A percentile compares a stretch with the other conserved stretches of the same genome.
Conservation (phyloP, 1,140 invertebrate genomes). For the Coenobita brevimanus region DNA sequence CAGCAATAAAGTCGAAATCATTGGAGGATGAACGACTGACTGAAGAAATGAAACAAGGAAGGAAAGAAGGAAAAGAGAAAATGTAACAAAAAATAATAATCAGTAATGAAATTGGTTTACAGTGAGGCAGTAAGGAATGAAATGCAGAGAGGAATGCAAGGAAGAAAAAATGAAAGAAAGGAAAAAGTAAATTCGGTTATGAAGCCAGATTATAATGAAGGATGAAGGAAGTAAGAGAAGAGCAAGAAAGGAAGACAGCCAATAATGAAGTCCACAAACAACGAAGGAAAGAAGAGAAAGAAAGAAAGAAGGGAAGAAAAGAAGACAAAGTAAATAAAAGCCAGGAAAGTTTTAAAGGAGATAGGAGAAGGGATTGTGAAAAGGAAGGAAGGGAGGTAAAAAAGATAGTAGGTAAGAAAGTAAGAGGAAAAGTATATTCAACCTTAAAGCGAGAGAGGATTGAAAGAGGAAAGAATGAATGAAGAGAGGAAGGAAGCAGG, state of each 20-base stretch:
- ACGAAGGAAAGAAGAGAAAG: not conserved
- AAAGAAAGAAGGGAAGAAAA: not conserved
- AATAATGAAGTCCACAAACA: not conserved
- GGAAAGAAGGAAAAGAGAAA: too few relatives aligned
- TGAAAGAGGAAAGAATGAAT: not conserved
- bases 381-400: not conserved
- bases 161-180: not conserved
- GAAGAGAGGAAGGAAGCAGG: not conserved
- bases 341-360: not conserved
- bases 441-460: not conserved
- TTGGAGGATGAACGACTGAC: too few relatives aligned
- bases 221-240: slow-evolving; percentile 1
- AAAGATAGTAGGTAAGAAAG: not conserved
- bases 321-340: not conserved
- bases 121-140: not conserved
- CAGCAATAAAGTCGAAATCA: too few relatives aligned
- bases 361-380: not conserved
- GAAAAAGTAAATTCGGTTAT: not conserved
- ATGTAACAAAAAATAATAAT: too few relatives aligned
- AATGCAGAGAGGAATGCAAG: not conserved
- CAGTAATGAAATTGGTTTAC: too few relatives aligned
- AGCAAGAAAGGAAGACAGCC: not conserved
- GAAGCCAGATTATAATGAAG: not conserved
- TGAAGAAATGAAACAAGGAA: too few relatives aligned
- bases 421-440: too few relatives aligned